Conservation (phyloP, 2,113 vertebrate species). For the Sphaerodactylus townsendi region DNA sequence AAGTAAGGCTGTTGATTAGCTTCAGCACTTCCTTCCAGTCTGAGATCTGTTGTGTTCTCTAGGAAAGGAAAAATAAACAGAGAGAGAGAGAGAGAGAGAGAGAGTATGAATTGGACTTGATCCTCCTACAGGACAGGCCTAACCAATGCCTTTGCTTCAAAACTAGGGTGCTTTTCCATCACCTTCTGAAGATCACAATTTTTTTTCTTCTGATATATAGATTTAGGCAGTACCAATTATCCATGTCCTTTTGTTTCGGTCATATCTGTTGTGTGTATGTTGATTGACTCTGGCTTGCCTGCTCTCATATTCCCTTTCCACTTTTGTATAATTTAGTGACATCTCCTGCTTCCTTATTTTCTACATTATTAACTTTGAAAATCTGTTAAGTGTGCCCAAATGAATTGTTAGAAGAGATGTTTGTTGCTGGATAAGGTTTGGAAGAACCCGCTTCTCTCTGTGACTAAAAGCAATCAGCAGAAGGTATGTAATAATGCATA, state of each 20-base stretch:
- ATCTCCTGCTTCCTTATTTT: constrained; percentile 26
- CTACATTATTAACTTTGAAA: constrained; percentile 43
- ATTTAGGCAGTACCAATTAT: neutral
- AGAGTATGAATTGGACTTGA: neutral
- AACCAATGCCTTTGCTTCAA: constrained; percentile 1
- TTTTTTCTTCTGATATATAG: neutral
- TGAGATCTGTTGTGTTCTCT: neutral
- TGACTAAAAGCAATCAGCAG: neutral
- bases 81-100: no score
- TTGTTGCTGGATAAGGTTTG: constrained; percentile 9
- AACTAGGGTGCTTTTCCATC: neutral
- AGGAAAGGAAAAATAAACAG: neutral
- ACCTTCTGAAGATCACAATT: neutral
- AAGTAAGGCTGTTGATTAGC: neutral
- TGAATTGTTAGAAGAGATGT: constrained; percentile 9
- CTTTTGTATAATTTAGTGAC: neutral
- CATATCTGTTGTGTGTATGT: rapidly evolving
- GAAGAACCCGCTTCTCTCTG: neutral
- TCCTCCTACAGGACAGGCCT: neutral
- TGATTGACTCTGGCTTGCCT: neutral
- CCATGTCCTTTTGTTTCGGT: neutral
- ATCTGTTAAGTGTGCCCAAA: neutral
- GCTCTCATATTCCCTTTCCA: neutral
- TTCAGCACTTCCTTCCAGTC: neutral
- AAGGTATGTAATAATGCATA: neutral